A percentile compares a stretch with the other conserved stretches of the same genome.
Conservation (phyloP, 2,888 invertebrate species). For the Caenorhabditis panamensis region DNA sequence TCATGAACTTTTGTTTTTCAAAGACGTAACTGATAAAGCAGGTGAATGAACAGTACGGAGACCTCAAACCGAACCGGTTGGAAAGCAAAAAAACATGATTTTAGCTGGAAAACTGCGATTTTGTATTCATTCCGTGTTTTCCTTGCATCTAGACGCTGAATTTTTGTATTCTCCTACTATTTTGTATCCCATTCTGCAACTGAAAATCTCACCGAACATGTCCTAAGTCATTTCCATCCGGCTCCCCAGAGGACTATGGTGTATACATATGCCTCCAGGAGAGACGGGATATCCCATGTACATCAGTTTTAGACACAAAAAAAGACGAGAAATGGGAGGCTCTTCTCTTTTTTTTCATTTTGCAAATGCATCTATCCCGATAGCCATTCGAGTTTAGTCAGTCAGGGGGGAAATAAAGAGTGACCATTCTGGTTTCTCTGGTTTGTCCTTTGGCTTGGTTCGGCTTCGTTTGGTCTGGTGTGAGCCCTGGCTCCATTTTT, state of each 20-base stretch:
- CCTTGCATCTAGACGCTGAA: not conserved
- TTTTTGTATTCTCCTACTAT: not conserved
- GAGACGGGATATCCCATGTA: slow-evolving; percentile 33
- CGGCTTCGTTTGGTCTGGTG: no score
- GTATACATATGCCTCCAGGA: slow-evolving; percentile 29
- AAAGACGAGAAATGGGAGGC: slow-evolving; percentile 4
- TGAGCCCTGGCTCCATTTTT: not conserved
- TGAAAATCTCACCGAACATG: slow-evolving; percentile 34
- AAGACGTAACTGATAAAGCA: no score
- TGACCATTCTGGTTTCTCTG: slow-evolving; percentile 37
- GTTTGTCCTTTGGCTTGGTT: not conserved
- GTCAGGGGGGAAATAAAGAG: no score
- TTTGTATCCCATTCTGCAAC: slow-evolving; percentile 18
- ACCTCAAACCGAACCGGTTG: no score
- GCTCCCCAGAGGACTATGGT: slow-evolving; percentile 24
- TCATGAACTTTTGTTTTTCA: no score
- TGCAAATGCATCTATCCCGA: slow-evolving; percentile 47
- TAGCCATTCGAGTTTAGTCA: slow-evolving; percentile 34
- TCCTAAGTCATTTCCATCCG: slow-evolving; percentile 43
- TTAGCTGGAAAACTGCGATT: no score
- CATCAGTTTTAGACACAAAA: slow-evolving; percentile 42
- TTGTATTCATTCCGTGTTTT: no score
- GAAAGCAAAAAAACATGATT: no score
- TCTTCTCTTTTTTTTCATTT: slow-evolving; percentile 52
- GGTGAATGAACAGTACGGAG: no score